Evolutionary conservation across 2,888 invertebrate species (phyloP).

Genomic region (Apodemia zela): DNA sequence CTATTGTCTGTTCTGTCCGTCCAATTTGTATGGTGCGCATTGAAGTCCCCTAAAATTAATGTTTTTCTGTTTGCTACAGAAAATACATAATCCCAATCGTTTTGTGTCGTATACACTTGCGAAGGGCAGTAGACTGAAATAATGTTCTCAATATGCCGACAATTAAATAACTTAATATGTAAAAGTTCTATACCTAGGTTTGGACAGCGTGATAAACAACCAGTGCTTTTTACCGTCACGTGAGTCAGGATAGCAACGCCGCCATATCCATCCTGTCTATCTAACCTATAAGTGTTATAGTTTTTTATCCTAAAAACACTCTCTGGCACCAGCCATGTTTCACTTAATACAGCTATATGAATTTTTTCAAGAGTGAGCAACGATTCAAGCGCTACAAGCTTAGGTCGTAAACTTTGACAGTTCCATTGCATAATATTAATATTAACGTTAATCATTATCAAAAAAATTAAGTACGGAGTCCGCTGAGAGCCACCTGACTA

Average conservation of each 20-base stretch:
- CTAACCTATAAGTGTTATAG: slow-evolving; percentile 25
- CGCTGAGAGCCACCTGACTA: neutral
- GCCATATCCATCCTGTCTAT: slow-evolving; percentile 26
- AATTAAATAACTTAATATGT: slow-evolving; percentile 32
- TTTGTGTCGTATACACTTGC: slow-evolving; percentile 20
- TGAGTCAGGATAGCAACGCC: slow-evolving; percentile 27
- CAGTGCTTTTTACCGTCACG: slow-evolving; percentile 19
- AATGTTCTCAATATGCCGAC: slow-evolving; percentile 30
- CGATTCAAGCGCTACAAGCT: slow-evolving; percentile 26
- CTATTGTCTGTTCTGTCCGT: slow-evolving; percentile 30
- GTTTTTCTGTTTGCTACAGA: slow-evolving; percentile 22
- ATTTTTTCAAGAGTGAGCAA: slow-evolving; percentile 29
- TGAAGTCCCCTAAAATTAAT: slow-evolving; percentile 35
- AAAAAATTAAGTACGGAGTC: neutral
- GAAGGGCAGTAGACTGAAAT: slow-evolving; percentile 34
- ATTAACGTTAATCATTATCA: slow-evolving; percentile 10
- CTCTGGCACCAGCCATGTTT: slow-evolving; percentile 30
- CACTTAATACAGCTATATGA: slow-evolving; percentile 29
- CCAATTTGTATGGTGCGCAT: slow-evolving; percentile 33
- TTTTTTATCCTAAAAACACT: slow-evolving; percentile 16
- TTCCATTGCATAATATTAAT: slow-evolving; percentile 36
- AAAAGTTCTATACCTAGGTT: slow-evolving; percentile 10
- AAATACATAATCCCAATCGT: slow-evolving; percentile 35
- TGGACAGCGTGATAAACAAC: neutral
- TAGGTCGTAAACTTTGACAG: slow-evolving; percentile 35